A percentile compares a stretch with the other conserved stretches of the same genome.
phyloP scores from a whole-genome alignment of 30 jellyfish, hydroid and myxozoan species.

The Rhopilema esculentum region DNA sequence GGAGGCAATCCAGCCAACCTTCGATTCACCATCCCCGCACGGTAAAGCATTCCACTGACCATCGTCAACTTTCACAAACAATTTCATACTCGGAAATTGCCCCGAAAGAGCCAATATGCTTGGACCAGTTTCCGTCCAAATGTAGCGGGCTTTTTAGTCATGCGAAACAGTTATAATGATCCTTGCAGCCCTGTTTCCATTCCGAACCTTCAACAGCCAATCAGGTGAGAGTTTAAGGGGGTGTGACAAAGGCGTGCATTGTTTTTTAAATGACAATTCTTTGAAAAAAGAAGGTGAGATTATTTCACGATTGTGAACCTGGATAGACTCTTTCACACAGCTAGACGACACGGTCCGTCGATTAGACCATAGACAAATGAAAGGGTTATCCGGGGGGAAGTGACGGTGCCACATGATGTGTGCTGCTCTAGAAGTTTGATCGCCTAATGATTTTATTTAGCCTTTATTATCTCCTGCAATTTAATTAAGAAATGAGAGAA shows the following conservation, averaged over 20 bases:
- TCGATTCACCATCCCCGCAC: constrained; percentile 59
- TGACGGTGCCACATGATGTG: no score
- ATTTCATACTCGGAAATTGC: constrained; percentile 28
- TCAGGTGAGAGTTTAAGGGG: not conserved
- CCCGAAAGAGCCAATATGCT: not conserved
- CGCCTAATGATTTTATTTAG: no score
- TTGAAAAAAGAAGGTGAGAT: not conserved
- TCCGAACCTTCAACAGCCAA: not conserved
- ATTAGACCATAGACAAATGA: no score
- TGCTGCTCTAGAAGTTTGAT: no score
- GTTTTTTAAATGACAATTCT: not conserved
- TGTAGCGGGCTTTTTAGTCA: not conserved
- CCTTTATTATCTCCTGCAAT: no score
- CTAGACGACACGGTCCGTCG: no score
- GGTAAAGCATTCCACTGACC: constrained; percentile 65
- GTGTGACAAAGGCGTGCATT: constrained; percentile 1
- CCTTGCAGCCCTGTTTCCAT: not conserved
- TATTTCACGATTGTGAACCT: no score
- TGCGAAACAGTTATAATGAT: not conserved
- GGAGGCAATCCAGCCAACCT: constrained; percentile 32
- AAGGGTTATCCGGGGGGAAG: no score
- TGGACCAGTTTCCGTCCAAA: not conserved
- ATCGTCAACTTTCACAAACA: constrained; percentile 31
- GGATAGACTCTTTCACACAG: no score
- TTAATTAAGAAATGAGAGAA: no score